Evolutionary conservation across 2,113 vertebrate genomes (phyloP), one percentile per base, ranked within the genome.

Genomic region (Synodontis membranacea): DNA sequence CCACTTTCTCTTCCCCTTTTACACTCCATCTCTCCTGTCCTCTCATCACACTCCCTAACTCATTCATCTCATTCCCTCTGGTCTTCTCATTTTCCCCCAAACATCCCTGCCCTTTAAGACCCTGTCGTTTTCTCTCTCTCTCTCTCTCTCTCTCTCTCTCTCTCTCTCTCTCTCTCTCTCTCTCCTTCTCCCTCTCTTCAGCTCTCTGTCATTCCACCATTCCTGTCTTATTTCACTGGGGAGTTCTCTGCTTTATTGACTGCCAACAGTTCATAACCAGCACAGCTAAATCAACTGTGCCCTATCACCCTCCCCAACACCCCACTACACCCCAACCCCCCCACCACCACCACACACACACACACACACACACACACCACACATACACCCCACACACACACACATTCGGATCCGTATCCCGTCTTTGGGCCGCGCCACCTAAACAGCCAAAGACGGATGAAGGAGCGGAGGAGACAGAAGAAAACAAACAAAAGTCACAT

Each of bases 221-320:
- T 80, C 70, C 75, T 83, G 52, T 56, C 79, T 84, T 75, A 93
- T 95, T 96, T 96, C 96, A 96, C 96, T 93, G 94, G 95, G 94
- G 94, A 96, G 94, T 95, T 96, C 96, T 96, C 96, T 96, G 96
- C 96, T 94, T 96, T 96, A 96, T 96, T 96, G 96, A 96, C 95
- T 96, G 96, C 95, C 95, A 96, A 96, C 96, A 96, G 96, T 97
- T 97, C 96, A 97, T 96, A 96, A 96, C 95, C 96, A 95, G 95
- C 95, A 92, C 94, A 94, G 95, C 95, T 96, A 96, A 96, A 97
- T 96, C 96, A 96, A 95, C 94, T 96, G 93, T 94, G 95, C 94
- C 94, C 60, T 28, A 34, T 48, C 75, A 39, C 25, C 42, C n/a
- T 19, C 74, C 8, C 2, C 62, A 66, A 34, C 60, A 4, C 48